These are phyloP conservation scores for Pygocentrus nattereri DNA, from an alignment of 2,797 vertebrate species.

Conservation along the genomic window DNA sequence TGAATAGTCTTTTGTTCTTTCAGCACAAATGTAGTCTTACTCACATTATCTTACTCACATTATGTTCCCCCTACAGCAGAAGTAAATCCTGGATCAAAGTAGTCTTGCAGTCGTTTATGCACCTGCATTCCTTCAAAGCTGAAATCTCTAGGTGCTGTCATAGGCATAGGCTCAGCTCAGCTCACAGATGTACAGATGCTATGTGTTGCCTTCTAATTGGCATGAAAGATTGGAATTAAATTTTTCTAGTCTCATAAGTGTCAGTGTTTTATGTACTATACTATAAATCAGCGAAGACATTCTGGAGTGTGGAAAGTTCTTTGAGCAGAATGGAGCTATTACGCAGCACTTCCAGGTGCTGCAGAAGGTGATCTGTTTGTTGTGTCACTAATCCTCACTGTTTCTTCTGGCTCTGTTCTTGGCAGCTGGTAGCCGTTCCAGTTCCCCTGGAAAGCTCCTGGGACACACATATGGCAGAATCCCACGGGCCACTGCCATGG, in stretches of 20 bases:
- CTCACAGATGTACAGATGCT: background rate
- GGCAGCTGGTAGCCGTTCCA: constrained; percentile 94
- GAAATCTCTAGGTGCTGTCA: constrained; percentile 32
- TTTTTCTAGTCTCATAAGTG: background rate
- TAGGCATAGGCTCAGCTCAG: background rate
- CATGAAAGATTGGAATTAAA: background rate
- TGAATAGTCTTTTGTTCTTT: constrained; percentile 1
- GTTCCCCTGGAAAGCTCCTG: constrained; percentile 94
- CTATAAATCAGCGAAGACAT: background rate
- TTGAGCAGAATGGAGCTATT: background rate
- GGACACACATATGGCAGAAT: constrained; percentile 87
- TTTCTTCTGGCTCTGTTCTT: background rate
- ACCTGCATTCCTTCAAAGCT: constrained; percentile 50
- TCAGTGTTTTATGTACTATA: background rate
- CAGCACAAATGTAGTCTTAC: constrained; percentile 22
- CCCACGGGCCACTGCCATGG: constrained; percentile 79
- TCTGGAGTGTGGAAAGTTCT: background rate
- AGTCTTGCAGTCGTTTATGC: constrained; percentile 32
- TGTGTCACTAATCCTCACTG: background rate
- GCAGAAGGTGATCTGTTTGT: background rate
- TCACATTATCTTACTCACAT: constrained; percentile 27
- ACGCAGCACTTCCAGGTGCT: background rate
- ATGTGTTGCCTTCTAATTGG: background rate
- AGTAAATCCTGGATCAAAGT: constrained; percentile 45
- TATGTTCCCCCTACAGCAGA: constrained; percentile 44